phyloP scores from a whole-genome alignment of 1,140 invertebrate genomes.

The Drosophila sucinea region DNA sequence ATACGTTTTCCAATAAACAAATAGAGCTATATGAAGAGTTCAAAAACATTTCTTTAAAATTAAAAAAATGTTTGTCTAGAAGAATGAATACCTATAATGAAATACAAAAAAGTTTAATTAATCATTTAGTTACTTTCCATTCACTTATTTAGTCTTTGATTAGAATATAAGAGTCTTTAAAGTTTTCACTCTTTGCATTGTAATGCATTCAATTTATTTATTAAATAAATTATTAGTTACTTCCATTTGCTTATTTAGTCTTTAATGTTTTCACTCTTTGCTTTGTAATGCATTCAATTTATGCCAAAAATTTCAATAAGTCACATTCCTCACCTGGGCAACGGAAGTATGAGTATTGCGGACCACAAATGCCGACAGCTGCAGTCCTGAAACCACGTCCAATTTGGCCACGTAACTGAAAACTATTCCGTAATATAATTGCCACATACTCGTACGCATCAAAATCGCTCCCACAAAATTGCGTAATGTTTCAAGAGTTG shows the following conservation, averaged over 20 bases:
- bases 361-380: background rate
- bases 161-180: no score
- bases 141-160: no score
- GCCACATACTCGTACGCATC: conserved; percentile 45
- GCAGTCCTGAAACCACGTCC: background rate
- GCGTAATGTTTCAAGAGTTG: conserved; percentile 46
- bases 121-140: no score
- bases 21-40: no score
- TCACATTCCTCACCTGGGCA: background rate
- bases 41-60: no score
- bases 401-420: conserved; percentile 13
- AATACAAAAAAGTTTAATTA: no score
- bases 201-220: background rate
- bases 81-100: no score
- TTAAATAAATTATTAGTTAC: no score
- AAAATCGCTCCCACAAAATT: conserved; percentile 54
- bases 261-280: background rate
- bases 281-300: background rate
- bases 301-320: background rate
- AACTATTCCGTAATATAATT: conserved; percentile 65
- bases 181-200: background rate
- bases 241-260: background rate
- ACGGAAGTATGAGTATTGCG: background rate
- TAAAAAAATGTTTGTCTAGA: no score
- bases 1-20: no score